phyloP scores from a whole-genome alignment of 1,140 invertebrate species.

The Doryteuthis pealeii region DNA sequence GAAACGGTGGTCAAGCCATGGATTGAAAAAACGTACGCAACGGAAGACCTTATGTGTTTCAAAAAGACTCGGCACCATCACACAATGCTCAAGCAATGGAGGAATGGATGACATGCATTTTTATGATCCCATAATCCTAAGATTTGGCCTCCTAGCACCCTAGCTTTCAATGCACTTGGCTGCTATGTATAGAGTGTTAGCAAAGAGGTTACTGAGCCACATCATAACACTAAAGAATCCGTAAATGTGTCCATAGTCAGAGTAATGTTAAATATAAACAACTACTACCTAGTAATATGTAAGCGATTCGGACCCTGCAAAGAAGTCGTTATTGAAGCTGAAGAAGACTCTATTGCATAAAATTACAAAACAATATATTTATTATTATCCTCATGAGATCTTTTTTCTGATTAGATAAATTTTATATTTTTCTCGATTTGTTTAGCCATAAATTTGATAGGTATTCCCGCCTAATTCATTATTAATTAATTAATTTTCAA shows the following conservation, averaged over 20 bases:
- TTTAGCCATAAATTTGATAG: no score
- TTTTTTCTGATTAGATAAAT: no score
- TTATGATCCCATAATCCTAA: neutral
- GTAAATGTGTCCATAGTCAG: neutral
- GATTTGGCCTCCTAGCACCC: neutral
- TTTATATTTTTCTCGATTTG: no score
- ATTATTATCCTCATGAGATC: neutral
- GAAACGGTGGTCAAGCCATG: neutral
- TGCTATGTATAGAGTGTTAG: neutral
- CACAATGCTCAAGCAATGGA: neutral
- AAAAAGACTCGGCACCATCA: neutral
- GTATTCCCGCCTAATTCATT: no score
- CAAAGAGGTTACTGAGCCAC: neutral
- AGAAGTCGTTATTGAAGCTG: neutral
- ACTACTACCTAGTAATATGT: neutral
- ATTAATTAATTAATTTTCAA: no score
- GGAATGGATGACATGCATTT: neutral
- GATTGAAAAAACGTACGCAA: neutral
- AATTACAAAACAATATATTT: neutral
- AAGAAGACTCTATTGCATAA: neutral
- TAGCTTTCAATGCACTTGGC: neutral
- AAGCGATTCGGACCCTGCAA: neutral
- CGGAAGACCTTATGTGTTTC: neutral
- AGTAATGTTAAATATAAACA: neutral
- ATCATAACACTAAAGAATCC: slow-evolving; percentile 1